Evolutionary conservation across 2,113 vertebrate genomes (phyloP).

Genomic region (Megaleporinus macrocephalus): DNA sequence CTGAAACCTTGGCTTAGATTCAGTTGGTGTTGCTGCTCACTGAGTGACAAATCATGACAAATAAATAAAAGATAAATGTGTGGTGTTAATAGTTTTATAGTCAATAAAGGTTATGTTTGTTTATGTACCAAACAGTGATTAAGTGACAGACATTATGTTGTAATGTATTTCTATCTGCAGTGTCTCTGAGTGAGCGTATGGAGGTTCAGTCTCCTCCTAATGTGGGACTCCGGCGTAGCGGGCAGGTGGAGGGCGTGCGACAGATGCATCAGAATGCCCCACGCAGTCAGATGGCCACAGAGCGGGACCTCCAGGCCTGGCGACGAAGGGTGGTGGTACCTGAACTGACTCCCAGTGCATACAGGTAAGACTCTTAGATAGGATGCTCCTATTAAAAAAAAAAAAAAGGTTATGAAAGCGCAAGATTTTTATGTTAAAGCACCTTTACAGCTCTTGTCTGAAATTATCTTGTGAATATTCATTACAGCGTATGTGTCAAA

Average conservation of each 20-base stretch:
- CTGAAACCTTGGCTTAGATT: no score
- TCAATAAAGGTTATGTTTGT: not conserved
- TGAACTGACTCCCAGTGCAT: conserved; percentile 80
- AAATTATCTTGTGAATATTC: no score
- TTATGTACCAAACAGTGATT: not conserved
- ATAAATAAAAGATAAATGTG: no score
- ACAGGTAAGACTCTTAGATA: conserved; percentile 75
- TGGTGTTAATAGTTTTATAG: no score
- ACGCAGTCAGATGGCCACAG: conserved; percentile 93
- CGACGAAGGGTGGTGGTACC: conserved; percentile 92
- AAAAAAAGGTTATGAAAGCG: no score
- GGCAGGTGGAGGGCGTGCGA: conserved; percentile 94
- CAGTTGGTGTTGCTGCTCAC: no score
- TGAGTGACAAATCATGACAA: no score
- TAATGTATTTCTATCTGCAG: conserved; percentile 63
- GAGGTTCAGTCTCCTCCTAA: conserved; percentile 92
- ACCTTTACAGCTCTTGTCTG: no score
- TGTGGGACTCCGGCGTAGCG: conserved; percentile 92
- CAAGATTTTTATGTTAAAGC: no score
- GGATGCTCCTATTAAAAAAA: no score
- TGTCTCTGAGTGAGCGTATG: conserved; percentile 84
- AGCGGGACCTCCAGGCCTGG: conserved; percentile 94
- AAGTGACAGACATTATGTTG: no score
- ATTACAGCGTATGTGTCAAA: no score
- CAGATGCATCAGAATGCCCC: conserved; percentile 97